These are phyloP conservation scores for Felis chaus DNA, from an alignment of 2,113 vertebrate species.

Conservation along the genomic window DNA sequence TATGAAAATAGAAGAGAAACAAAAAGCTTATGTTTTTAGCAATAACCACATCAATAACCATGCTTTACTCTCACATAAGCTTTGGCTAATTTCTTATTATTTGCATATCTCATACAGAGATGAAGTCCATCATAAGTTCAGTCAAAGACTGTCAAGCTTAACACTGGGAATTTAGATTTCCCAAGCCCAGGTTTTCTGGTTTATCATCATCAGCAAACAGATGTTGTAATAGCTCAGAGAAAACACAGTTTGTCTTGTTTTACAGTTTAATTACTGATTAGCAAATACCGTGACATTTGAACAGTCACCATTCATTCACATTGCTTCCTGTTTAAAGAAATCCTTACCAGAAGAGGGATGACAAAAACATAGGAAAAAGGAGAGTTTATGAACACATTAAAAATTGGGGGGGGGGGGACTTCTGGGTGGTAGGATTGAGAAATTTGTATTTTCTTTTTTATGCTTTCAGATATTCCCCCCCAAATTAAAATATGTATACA, in stretches of 20 bases:
- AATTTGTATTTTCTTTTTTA: conserved; percentile 40
- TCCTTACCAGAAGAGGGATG: neutral
- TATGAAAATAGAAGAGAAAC: neutral
- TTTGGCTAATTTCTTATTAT: conserved; percentile 33
- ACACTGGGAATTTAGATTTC: neutral
- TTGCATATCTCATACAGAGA: neutral
- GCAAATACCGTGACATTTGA: conserved; percentile 47
- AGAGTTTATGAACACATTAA: neutral
- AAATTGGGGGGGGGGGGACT: neutral
- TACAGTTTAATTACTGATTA: conserved; percentile 18
- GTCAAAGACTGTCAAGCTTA: neutral
- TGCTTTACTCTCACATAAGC: neutral
- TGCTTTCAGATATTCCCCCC: conserved; percentile 20
- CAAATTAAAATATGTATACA: conserved; percentile 12
- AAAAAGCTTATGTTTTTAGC: conserved; percentile 9
- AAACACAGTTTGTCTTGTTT: conserved; percentile 33
- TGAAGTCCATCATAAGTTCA: neutral
- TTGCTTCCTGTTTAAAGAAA: conserved; percentile 43
- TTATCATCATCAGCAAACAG: conserved; percentile 20
- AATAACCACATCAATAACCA: neutral
- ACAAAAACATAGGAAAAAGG: neutral
- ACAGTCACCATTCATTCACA: conserved; percentile 36
- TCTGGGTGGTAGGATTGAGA: neutral
- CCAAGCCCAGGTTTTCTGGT: neutral
- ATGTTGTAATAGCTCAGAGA: conserved; percentile 43